Conservation (phyloP, 2,797 vertebrate species). For the Heteromormyrus szaboi region DNA sequence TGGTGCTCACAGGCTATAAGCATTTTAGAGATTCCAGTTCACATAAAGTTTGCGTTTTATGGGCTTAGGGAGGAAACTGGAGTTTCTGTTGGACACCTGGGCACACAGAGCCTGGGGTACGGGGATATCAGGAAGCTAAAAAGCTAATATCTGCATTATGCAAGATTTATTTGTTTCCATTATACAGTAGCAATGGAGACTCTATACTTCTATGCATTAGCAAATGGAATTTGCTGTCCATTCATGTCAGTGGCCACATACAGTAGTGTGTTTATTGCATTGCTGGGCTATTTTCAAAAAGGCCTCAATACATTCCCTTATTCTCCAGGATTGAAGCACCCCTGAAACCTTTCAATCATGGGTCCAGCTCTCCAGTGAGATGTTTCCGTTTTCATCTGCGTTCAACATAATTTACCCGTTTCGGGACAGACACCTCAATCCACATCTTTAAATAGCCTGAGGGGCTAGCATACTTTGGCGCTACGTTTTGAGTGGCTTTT, state of each 20-base stretch:
- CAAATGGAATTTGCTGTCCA: not conserved
- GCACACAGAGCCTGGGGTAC: not conserved
- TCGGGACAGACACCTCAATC: not conserved
- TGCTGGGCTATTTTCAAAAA: not conserved
- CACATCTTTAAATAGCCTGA: not conserved
- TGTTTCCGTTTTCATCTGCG: not conserved
- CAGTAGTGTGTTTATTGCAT: not conserved
- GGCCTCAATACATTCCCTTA: not conserved
- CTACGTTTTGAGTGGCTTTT: not conserved
- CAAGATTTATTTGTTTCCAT: conserved; percentile 3
- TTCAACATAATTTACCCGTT: not conserved
- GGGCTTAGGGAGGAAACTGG: not conserved
- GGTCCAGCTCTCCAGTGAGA: not conserved
- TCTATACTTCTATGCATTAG: not conserved
- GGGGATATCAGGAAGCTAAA: not conserved
- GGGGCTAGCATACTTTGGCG: not conserved
- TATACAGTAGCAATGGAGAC: not conserved
- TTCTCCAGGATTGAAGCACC: not conserved
- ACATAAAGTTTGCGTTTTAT: not conserved
- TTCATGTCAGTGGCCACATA: not conserved
- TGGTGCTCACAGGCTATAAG: not conserved
- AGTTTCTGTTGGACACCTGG: not conserved
- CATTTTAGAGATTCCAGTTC: not conserved
- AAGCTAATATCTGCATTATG: not conserved
- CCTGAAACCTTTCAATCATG: not conserved